Base-by-base conservation (phyloP, 2,113 vertebrate species). In the Hoplias malabaricus region DNA sequence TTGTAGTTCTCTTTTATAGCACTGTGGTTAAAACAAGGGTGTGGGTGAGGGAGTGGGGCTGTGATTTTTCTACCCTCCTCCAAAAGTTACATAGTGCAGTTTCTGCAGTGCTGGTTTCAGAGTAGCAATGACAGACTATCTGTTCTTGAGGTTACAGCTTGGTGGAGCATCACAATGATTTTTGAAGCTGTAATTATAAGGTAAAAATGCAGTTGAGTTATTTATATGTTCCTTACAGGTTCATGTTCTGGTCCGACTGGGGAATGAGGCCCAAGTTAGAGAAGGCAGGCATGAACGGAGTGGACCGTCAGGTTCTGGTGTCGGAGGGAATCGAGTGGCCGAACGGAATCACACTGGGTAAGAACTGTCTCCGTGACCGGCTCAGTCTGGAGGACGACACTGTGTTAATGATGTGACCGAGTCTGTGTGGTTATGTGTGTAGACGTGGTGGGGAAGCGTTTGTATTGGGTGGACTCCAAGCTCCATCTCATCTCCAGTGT, bases 191-290 rank as follows among this genome's bases (percentile, higher is more conserved):
- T n/a, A n/a, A n/a, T n/a, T n/a, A n/a, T n/a, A n/a, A n/a, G n/a
- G n/a, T 23, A 5, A 62, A 27, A 13, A 33, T 61, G 38, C 40
- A 9, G 36, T 5, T 38, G 36, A 38, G 36, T 38, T 38, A 38
- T 5, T 5, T 4, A 38, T 38, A 38, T 7, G 8, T 23, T 69
- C 56, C 16, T 8, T 65, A 36, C 80, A 99, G 98, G 85, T 99
- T 97, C 80, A 96, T 99, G 95, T 99, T 98, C 86, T 99, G 98
- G 98, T 99, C 97, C 42, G 97, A 99, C 89, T 99, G 97, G 96
- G 97, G 98, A 16, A 92, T 93, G 73, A 87, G 91, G 79, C 96
- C 98, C 38, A 98, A 95, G 91, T 98, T 99, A 0, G 98, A 99
- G 89, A 98, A 96, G 81, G 94, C 97, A 0, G 98, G 98, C 2